These are phyloP conservation scores for Abramis brama DNA, from an alignment of 2,113 vertebrate genomes.

Conservation along the genomic window DNA sequence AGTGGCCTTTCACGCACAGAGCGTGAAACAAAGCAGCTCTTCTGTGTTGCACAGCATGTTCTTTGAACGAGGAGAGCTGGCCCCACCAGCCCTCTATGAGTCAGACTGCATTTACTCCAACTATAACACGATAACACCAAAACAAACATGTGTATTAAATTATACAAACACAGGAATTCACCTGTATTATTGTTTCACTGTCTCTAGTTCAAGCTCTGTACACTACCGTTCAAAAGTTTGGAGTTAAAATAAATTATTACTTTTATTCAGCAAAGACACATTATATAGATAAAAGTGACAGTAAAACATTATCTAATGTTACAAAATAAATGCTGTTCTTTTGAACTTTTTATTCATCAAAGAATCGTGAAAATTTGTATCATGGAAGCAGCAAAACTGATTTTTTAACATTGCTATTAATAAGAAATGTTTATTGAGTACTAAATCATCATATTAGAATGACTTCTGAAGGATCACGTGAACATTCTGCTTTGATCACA, in stretches of 20 bases:
- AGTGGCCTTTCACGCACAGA: slow-evolving; percentile 62
- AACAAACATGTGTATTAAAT: slow-evolving; percentile 36
- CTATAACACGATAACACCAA: slow-evolving; percentile 32
- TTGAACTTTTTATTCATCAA: neutral
- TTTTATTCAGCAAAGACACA: neutral
- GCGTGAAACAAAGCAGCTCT: slow-evolving; percentile 70
- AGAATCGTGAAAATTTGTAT: neutral
- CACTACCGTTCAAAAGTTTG: neutral
- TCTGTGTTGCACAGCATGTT: slow-evolving; percentile 68
- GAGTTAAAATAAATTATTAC: neutral
- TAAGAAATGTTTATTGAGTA: neutral
- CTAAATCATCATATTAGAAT: neutral
- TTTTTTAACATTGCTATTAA: neutral
- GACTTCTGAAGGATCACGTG: neutral
- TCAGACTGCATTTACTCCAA: slow-evolving; percentile 64
- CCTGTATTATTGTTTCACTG: neutral
- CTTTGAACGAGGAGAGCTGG: slow-evolving; percentile 67
- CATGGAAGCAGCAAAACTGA: neutral
- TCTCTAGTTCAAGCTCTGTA: neutral
- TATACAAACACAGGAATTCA: neutral
- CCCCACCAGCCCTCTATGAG: slow-evolving; percentile 66
- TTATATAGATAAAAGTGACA: neutral
- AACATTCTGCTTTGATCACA: neutral
- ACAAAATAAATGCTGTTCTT: neutral
- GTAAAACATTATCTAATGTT: neutral